Evolutionary conservation across 2,113 vertebrate species (phyloP).

Genomic region (Pitta sordida): DNA sequence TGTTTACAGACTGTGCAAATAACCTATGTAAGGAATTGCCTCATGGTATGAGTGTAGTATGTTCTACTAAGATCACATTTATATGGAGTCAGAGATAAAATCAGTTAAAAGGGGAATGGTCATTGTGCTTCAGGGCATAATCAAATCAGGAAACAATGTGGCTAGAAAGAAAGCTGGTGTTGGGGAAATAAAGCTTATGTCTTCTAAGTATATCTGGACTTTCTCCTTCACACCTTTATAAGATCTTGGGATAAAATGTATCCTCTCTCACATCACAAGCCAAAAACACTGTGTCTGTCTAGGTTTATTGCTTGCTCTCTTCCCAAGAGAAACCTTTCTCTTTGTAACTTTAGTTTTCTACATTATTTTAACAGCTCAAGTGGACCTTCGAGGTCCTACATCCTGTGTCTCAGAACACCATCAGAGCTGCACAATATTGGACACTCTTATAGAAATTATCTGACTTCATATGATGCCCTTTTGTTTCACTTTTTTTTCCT

Average conservation of each 20-base stretch:
- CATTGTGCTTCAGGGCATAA: constrained; percentile 22
- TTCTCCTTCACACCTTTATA: constrained; percentile 51
- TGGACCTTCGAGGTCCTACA: background rate
- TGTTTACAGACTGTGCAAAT: background rate
- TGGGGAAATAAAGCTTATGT: constrained; percentile 5
- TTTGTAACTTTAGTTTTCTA: constrained; percentile 31
- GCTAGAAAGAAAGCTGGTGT: background rate
- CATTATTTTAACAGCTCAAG: background rate
- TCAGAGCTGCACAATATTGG: background rate
- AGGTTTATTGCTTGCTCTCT: constrained; percentile 24
- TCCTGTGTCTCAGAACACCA: background rate
- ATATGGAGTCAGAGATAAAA: background rate
- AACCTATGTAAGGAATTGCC: background rate
- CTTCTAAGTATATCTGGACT: constrained; percentile 12
- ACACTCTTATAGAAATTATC: background rate
- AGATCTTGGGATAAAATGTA: background rate
- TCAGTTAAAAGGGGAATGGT: background rate
- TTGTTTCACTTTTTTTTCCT: background rate
- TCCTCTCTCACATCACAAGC: constrained; percentile 22
- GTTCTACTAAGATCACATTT: background rate
- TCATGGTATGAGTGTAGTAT: background rate
- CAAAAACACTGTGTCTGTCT: background rate
- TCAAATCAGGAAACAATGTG: constrained; percentile 8
- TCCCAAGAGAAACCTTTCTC: constrained; percentile 32
- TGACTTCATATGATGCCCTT: background rate